Evolutionary conservation across 2,797 vertebrate genomes (phyloP).

Genomic region (Xenopus petersii): DNA sequence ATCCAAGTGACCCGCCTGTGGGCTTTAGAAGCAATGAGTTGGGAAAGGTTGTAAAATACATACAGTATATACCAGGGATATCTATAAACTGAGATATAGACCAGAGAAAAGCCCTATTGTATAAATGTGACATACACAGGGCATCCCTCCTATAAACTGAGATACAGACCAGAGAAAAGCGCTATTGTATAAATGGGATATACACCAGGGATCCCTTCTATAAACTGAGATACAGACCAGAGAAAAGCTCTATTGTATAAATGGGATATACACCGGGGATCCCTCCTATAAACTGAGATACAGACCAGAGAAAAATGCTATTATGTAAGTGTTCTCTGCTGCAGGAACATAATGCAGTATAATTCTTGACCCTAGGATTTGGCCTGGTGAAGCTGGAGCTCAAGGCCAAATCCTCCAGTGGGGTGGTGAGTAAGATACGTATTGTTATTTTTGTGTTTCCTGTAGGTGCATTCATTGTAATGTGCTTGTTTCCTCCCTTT

Average conservation of each 20-base stretch:
- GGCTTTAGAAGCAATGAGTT: too few relatives aligned
- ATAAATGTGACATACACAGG: too few relatives aligned
- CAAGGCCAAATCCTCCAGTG: conserved; percentile 92
- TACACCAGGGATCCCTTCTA: background rate
- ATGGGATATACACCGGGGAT: too few relatives aligned
- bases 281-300: too few relatives aligned
- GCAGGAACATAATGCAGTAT: background rate
- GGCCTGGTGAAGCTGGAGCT: conserved; percentile 89
- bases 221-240: too few relatives aligned
- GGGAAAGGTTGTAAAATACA: too few relatives aligned
- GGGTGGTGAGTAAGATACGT: conserved; percentile 81
- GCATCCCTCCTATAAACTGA: background rate
- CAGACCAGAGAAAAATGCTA: too few relatives aligned
- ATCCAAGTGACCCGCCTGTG: too few relatives aligned
- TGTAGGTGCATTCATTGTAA: background rate
- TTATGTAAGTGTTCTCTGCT: background rate
- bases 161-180: background rate
- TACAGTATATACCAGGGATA: too few relatives aligned
- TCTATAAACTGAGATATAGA: too few relatives aligned
- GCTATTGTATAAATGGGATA: conserved; percentile 15
- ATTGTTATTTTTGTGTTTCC: background rate
- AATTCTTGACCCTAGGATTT: conserved; percentile 72
- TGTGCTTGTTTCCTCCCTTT: conserved; percentile 13
- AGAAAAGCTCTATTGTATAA: too few relatives aligned
- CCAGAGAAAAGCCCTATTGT: too few relatives aligned